Conservation (phyloP, 2,113 vertebrate species). For the Silurus glanis region DNA sequence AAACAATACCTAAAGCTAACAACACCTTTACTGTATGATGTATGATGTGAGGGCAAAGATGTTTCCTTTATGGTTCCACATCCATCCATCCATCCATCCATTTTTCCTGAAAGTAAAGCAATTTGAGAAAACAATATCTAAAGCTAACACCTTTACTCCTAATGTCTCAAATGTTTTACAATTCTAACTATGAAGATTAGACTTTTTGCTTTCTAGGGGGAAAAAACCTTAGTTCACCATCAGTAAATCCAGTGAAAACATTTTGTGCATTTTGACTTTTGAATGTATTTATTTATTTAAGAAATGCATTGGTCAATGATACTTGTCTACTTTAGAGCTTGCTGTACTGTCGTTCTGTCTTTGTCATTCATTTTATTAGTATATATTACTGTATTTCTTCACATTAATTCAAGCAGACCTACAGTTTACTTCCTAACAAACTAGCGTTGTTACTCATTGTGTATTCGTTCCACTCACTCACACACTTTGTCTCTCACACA, state of each 20-base stretch:
- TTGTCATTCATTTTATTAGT: background rate
- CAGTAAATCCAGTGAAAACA: background rate
- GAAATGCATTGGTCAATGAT: too few species aligned
- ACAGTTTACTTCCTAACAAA: background rate
- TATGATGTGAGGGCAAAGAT: background rate
- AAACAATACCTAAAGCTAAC: background rate
- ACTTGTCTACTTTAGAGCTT: too few species aligned
- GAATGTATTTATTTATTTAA: too few species aligned
- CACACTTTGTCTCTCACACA: background rate
- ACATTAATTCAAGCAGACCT: background rate
- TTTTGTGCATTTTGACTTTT: background rate
- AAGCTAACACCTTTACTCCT: background rate
- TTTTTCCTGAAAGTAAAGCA: background rate
- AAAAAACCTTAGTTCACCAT: background rate
- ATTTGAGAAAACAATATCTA: background rate
- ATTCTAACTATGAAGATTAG: background rate
- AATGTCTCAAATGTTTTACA: background rate
- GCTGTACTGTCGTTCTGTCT: background rate
- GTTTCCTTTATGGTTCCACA: background rate
- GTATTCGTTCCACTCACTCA: background rate
- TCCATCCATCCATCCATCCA: background rate
- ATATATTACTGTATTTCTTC: background rate
- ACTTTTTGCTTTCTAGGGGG: background rate
- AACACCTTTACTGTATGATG: background rate
- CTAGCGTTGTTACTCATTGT: background rate